Percentiles rank a stretch among this genome's conserved stretches.
Conservation (phyloP, 2,113 vertebrate genomes). For the Hydrolagus affinis region DNA sequence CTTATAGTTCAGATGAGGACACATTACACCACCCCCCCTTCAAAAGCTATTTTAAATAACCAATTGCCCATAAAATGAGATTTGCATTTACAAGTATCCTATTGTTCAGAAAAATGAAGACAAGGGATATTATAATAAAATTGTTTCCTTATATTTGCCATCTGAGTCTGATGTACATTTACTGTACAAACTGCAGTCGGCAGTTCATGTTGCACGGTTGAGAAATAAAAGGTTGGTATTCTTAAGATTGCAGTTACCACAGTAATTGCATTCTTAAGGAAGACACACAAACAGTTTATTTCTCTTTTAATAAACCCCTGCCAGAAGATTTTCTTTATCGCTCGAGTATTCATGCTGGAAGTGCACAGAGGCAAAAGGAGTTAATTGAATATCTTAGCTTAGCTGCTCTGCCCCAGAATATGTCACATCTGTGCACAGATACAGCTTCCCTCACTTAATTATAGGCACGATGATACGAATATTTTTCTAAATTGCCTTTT, state of each 20-base stretch:
- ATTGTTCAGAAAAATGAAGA: slow-evolving; percentile 14
- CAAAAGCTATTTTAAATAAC: not conserved
- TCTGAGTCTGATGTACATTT: slow-evolving; percentile 2
- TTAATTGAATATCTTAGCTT: slow-evolving; percentile 31
- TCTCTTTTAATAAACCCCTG: slow-evolving; percentile 15
- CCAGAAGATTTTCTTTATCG: slow-evolving; percentile 3
- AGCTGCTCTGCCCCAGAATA: not conserved
- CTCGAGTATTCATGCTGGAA: not conserved
- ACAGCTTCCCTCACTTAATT: slow-evolving; percentile 12
- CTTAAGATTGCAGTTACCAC: slow-evolving; percentile 1
- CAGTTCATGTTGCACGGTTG: not conserved
- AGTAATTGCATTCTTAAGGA: slow-evolving; percentile 17
- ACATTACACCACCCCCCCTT: not conserved
- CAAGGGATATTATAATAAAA: not conserved
- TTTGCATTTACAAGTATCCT: slow-evolving; percentile 9
- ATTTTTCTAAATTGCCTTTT: slow-evolving; percentile 20
- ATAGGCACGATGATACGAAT: slow-evolving; percentile 8
- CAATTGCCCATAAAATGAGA: not conserved
- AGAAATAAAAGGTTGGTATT: slow-evolving; percentile 4
- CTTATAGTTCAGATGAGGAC: not conserved
- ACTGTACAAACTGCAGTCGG: not conserved
- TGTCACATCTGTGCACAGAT: not conserved
- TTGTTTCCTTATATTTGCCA: not conserved
- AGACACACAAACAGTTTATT: slow-evolving; percentile 10
- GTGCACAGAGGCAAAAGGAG: not conserved